Percentiles rank a stretch among this genome's conserved stretches.
phyloP scores from a whole-genome alignment of 2,113 vertebrate genomes.

The Prunella fulvescens region DNA sequence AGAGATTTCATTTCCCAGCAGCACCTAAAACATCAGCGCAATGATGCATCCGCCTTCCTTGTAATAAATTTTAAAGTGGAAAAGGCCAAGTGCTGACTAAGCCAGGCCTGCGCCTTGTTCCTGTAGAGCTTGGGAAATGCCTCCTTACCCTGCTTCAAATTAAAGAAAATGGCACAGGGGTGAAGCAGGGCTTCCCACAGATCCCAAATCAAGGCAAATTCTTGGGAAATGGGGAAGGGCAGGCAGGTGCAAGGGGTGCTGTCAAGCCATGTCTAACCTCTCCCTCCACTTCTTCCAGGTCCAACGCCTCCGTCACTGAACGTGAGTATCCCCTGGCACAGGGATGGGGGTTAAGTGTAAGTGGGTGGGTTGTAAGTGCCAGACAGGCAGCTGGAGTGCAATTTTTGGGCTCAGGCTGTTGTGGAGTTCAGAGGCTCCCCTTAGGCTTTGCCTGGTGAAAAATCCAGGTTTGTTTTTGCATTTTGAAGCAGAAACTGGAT shows the following conservation, averaged over 20 bases:
- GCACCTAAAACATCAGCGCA: accelerated
- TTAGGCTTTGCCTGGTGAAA: background rate
- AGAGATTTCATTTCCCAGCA: accelerated
- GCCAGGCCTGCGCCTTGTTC: background rate
- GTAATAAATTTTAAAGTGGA: background rate
- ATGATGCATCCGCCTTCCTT: background rate
- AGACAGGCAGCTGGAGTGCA: accelerated
- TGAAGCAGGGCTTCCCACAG: background rate
- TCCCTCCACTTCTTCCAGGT: background rate
- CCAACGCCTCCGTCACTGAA: slow-evolving; percentile 65
- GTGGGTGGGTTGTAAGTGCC: background rate
- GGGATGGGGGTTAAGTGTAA: background rate
- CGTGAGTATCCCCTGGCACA: slow-evolving; percentile 25
- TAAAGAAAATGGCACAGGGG: accelerated
- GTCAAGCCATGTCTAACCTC: background rate
- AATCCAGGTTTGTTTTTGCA: background rate
- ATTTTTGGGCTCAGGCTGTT: background rate
- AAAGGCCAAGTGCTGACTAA: slow-evolving; percentile 37
- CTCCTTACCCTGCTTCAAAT: background rate
- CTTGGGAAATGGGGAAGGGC: accelerated
- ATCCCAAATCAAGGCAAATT: background rate
- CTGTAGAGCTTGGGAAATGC: background rate
- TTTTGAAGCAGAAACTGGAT: background rate
- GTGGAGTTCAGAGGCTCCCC: background rate
- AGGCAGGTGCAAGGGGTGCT: background rate